phyloP scores from a whole-genome alignment of 2,113 vertebrate genomes.

The Rhineura floridana region DNA sequence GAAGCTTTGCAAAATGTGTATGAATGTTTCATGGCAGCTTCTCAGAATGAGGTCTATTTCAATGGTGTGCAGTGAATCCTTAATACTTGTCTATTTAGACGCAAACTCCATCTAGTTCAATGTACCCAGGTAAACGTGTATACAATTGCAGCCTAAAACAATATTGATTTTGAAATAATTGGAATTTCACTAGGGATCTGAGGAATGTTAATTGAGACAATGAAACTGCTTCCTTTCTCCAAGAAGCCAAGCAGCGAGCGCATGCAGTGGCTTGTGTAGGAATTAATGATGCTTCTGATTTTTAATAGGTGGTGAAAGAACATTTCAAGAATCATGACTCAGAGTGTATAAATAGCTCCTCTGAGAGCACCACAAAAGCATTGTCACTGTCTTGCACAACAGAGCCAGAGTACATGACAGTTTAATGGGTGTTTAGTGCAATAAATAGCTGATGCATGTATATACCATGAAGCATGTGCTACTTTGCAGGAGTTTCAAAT shows the following conservation, averaged over 20 bases:
- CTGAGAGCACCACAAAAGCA: background rate
- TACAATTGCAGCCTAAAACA: background rate
- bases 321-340: conserved; percentile 42
- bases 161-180: conserved; percentile 3
- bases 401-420: background rate
- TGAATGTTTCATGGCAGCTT: background rate
- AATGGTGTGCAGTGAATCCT: background rate
- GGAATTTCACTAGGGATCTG: background rate
- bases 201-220: background rate
- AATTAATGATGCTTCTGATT: background rate
- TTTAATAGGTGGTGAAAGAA: conserved; percentile 24
- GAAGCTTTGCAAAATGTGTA: background rate
- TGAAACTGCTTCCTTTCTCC: background rate
- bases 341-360: conserved; percentile 14
- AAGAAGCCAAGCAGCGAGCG: fast-evolving
- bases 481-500: background rate
- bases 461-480: background rate
- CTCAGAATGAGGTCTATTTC: background rate
- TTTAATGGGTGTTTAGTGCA: background rate
- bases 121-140: background rate
- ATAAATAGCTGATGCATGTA: background rate
- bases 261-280: background rate
- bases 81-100: background rate
- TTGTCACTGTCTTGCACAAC: background rate
- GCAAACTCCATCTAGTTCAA: background rate